A percentile compares a stretch with the other conserved stretches of the same genome.
Evolutionary conservation across 2,888 invertebrate genomes (phyloP).

Genomic region (Cotesia congregata): DNA sequence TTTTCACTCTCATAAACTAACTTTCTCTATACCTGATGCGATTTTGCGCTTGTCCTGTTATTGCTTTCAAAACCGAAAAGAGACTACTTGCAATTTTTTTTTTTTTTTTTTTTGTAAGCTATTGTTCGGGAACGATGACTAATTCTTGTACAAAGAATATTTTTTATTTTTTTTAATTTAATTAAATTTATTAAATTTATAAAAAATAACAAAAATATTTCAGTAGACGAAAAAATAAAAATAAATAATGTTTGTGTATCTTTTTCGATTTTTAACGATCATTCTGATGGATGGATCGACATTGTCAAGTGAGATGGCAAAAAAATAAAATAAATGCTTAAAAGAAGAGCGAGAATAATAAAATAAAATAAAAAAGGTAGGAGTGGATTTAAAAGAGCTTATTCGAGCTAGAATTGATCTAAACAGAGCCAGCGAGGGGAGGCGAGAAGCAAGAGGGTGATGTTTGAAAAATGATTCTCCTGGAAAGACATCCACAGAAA

Average conservation of each 20-base stretch:
- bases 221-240: background rate
- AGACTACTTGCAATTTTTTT: background rate
- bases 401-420: background rate
- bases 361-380: background rate
- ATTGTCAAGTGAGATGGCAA: background rate
- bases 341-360: background rate
- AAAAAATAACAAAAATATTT: conserved; percentile 11
- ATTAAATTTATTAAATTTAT: background rate
- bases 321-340: background rate
- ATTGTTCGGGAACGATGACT: conserved; percentile 29
- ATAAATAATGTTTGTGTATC: conserved; percentile 29
- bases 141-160: conserved; percentile 26
- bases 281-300: conserved; percentile 48
- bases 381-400: background rate
- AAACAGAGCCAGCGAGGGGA: background rate
- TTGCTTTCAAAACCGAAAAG: conserved; percentile 33
- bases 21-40: conserved; percentile 22
- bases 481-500: conserved; percentile 37
- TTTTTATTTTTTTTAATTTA: background rate
- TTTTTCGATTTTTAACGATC: conserved; percentile 53
- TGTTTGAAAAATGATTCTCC: conserved; percentile 66
- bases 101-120: background rate
- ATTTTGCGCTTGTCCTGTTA: conserved; percentile 37
- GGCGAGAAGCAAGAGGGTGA: conserved; percentile 30
- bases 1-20: background rate